phyloP scores from a whole-genome alignment of 2,797 vertebrate species.

The Lophotriccus pileatus region DNA sequence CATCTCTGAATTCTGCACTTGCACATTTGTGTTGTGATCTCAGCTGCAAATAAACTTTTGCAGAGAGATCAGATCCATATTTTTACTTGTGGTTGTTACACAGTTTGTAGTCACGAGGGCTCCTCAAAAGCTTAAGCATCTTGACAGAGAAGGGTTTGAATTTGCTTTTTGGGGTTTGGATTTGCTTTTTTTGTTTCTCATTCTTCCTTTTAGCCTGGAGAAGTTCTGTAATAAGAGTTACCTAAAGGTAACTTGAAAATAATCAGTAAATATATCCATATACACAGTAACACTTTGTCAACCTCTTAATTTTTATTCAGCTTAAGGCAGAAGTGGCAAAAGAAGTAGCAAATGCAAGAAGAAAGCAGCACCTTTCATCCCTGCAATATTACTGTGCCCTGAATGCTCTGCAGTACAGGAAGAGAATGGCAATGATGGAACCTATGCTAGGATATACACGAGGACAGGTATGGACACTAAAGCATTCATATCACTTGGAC shows the following conservation, averaged over 20 bases:
- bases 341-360: conserved; percentile 90
- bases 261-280: not conserved
- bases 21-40: not conserved
- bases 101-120: not conserved
- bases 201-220: not conserved
- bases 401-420: conserved; percentile 94
- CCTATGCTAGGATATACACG: conserved; percentile 93
- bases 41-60: not conserved
- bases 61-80: not conserved
- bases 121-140: not conserved
- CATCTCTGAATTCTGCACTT: not conserved
- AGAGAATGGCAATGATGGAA: conserved; percentile 92
- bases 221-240: not conserved
- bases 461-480: conserved; percentile 84
- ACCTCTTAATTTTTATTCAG: conserved; percentile 66
- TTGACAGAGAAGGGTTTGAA: not conserved
- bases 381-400: conserved; percentile 97
- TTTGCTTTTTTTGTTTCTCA: not conserved
- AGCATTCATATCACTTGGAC: not conserved
- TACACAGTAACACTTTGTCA: not conserved
- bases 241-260: not conserved
- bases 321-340: conserved; percentile 87
- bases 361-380: conserved; percentile 94
- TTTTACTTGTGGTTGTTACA: not conserved
- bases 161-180: not conserved